Conservation (phyloP, 2,797 vertebrate genomes). For the Mus spretus region DNA sequence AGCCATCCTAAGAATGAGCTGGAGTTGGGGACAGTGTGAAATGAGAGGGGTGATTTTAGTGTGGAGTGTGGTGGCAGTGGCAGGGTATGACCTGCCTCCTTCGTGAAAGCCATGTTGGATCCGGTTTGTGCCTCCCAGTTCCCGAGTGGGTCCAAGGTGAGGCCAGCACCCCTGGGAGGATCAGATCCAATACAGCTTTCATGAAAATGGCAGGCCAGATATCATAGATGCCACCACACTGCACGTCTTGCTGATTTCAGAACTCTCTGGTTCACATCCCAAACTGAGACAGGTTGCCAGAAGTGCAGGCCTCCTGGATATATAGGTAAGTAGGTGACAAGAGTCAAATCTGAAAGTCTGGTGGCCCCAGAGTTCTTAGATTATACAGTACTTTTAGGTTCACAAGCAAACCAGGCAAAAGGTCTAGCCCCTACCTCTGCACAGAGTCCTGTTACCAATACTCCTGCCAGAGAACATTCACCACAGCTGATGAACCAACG, state of each 20-base stretch:
- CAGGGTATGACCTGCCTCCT: neutral
- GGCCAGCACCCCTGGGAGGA: neutral
- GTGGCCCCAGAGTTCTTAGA: neutral
- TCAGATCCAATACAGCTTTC: neutral
- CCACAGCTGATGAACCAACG: neutral
- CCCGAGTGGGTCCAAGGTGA: neutral
- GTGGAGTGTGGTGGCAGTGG: accelerated
- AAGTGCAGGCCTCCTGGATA: neutral
- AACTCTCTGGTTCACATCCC: neutral
- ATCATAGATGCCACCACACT: neutral
- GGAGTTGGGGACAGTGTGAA: neutral
- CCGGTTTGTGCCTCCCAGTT: neutral
- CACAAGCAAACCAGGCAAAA: neutral
- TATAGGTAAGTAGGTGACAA: neutral
- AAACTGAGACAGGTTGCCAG: neutral
- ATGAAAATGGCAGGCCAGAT: neutral
- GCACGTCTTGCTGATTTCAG: neutral
- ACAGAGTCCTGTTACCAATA: neutral
- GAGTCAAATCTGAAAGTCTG: neutral
- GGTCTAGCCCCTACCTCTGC: accelerated
- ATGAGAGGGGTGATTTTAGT: accelerated
- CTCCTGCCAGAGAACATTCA: neutral
- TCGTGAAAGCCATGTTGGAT: neutral
- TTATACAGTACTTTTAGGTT: conserved; percentile 8
- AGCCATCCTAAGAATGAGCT: neutral